phyloP scores from a whole-genome alignment of 1,140 invertebrate species.

The Pseudobourletiella spinata region DNA sequence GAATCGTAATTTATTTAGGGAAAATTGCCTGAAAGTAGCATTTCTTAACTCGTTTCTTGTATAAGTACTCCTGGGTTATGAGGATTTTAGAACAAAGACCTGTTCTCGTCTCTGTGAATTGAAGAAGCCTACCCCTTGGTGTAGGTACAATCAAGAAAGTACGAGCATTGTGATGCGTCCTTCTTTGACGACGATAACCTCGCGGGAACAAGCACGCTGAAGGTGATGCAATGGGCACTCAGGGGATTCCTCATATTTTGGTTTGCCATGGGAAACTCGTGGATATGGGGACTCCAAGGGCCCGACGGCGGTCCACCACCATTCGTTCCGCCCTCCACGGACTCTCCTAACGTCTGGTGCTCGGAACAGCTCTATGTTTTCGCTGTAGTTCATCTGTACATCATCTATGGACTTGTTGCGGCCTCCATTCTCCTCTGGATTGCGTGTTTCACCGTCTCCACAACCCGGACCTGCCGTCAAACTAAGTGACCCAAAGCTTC shows the following conservation, averaged over 20 bases:
- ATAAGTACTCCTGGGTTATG: no score
- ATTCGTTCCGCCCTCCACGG: slow-evolving; percentile 54
- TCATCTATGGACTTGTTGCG: slow-evolving; percentile 54
- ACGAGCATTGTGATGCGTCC: slow-evolving; percentile 49
- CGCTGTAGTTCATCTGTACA: slow-evolving; percentile 59
- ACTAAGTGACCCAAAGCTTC: background rate
- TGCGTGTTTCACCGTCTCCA: slow-evolving; percentile 39
- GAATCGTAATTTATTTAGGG: no score
- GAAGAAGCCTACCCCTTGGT: no score
- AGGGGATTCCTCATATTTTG: slow-evolving; percentile 61
- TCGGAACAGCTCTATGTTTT: slow-evolving; percentile 66
- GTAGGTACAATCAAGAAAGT: slow-evolving; percentile 51
- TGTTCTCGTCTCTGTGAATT: no score
- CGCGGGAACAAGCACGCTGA: slow-evolving; percentile 38
- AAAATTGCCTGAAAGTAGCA: no score
- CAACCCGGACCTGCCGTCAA: slow-evolving; percentile 11
- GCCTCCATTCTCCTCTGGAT: slow-evolving; percentile 50
- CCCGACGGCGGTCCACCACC: slow-evolving; percentile 57
- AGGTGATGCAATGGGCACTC: slow-evolving; percentile 49
- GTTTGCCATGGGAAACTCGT: slow-evolving; percentile 68
- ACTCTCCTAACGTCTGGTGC: slow-evolving; percentile 65
- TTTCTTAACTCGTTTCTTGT: no score
- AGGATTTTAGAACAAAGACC: no score
- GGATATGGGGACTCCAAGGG: slow-evolving; percentile 49
- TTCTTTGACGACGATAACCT: slow-evolving; percentile 40